Percentiles rank a stretch among this genome's conserved stretches.
These are phyloP conservation scores for Ophion slaviceki DNA, from an alignment of 2,888 invertebrate species.

Conservation along the genomic window DNA sequence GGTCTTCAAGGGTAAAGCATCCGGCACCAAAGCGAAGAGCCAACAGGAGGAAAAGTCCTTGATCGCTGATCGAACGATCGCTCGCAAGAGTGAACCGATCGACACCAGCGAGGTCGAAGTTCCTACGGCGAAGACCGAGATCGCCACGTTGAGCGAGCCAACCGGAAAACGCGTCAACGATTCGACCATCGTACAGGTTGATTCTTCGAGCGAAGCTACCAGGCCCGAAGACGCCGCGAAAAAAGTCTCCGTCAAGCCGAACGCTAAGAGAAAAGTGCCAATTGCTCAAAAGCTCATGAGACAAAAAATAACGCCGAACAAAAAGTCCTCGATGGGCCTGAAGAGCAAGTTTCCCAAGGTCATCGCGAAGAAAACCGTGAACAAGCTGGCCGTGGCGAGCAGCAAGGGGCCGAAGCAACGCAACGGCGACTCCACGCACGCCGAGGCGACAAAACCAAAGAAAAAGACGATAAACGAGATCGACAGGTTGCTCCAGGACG, in stretches of 20 bases:
- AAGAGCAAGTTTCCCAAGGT: slow-evolving; percentile 52
- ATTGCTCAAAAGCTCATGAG: slow-evolving; percentile 37
- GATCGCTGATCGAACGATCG: background rate
- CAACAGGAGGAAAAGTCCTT: slow-evolving; percentile 37
- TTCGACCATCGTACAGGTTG: background rate
- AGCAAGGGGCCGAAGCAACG: slow-evolving; percentile 63
- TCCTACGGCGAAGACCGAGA: background rate
- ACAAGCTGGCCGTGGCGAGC: background rate
- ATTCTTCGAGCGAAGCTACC: background rate
- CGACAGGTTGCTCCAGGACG: slow-evolving; percentile 91
- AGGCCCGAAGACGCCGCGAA: slow-evolving; percentile 43
- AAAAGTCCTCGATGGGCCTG: slow-evolving; percentile 63
- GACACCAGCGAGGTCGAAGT: background rate
- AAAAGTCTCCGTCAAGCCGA: slow-evolving; percentile 53
- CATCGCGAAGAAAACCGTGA: slow-evolving; percentile 32
- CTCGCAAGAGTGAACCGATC: slow-evolving; percentile 31
- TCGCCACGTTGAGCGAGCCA: slow-evolving; percentile 15
- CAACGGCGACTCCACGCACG: slow-evolving; percentile 58
- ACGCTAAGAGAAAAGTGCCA: slow-evolving; percentile 60
- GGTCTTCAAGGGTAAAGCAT: slow-evolving; percentile 71
- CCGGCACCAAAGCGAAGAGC: slow-evolving; percentile 60
- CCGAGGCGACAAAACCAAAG: slow-evolving; percentile 73
- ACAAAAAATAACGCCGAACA: slow-evolving; percentile 68
- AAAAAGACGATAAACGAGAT: slow-evolving; percentile 89
- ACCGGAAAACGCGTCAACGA: slow-evolving; percentile 67